Evolutionary conservation across 2,888 invertebrate genomes (phyloP), one percentile per base, ranked within the genome.

Genomic region (Andricus curvator): DNA sequence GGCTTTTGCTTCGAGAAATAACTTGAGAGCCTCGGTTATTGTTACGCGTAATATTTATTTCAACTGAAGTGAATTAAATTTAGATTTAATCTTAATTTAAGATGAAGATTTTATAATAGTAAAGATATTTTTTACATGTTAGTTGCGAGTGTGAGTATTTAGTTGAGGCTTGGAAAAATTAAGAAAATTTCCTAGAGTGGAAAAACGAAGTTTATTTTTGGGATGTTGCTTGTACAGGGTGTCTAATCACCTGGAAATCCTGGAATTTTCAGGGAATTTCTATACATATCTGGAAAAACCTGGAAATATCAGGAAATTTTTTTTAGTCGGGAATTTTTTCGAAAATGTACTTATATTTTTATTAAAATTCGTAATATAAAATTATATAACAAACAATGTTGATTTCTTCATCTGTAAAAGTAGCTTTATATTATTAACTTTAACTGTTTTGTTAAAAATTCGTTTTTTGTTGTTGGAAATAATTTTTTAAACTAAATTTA

Each of bases 211-310:
- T 48, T 70, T 11, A 51, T 70, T 51, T 70, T 51, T 51, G 22
- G 9, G 33, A 70, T 70, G 17, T 51, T 51, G 70, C 70, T 70
- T 70, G n/a, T n/a, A n/a, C n/a, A n/a, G n/a, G n/a, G n/a, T n/a
- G n/a, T n/a, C n/a, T n/a, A n/a, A n/a, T n/a, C n/a, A n/a, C n/a
- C n/a, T n/a, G n/a, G n/a, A n/a, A n/a, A n/a, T n/a, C n/a, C n/a
- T n/a, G n/a, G n/a, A n/a, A n/a, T n/a, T n/a, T n/a, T n/a, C n/a
- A n/a, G n/a, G n/a, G n/a, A n/a, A n/a, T n/a, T n/a, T n/a, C n/a
- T n/a, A n/a, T n/a, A n/a, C n/a, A n/a, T n/a, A n/a, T n/a, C n/a
- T n/a, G n/a, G n/a, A n/a, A n/a, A n/a, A n/a, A n/a, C n/a, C n/a
- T n/a, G n/a, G n/a, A n/a, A n/a, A n/a, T n/a, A 48, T 70, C 25